A percentile compares a stretch with the other conserved stretches of the same genome.
Evolutionary conservation across 1,140 invertebrate genomes (phyloP).

Genomic region (Drosophila arawakana): DNA sequence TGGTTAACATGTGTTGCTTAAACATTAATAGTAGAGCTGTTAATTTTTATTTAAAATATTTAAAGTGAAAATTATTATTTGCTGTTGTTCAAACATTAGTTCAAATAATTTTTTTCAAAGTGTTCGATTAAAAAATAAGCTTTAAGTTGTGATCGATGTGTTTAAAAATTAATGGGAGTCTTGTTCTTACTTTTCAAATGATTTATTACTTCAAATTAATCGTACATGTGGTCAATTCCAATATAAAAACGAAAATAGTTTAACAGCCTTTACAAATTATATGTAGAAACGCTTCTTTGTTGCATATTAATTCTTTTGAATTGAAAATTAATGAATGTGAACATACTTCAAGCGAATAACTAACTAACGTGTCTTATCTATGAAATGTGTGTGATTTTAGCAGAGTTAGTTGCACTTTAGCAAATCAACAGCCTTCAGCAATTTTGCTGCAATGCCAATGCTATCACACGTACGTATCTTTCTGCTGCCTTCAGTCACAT

Average conservation of each 20-base stretch:
- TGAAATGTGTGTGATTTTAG: constrained; percentile 20
- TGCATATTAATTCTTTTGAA: background rate
- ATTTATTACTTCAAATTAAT: too few species aligned
- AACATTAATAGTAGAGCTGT: too few species aligned
- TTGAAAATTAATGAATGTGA: constrained; percentile 14
- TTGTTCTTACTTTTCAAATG: too few species aligned
- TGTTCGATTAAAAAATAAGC: too few species aligned
- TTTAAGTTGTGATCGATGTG: too few species aligned
- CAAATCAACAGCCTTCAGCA: constrained; percentile 54
- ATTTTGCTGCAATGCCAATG: constrained; percentile 47
- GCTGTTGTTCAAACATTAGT: too few species aligned
- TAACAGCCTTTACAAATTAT: background rate
- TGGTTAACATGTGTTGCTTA: too few species aligned
- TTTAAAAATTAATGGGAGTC: too few species aligned
- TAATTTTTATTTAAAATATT: too few species aligned
- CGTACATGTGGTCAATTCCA: too few species aligned
- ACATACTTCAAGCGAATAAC: background rate
- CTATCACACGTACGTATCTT: constrained; percentile 66
- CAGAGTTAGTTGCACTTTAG: constrained; percentile 47
- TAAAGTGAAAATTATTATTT: too few species aligned
- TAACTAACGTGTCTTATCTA: constrained; percentile 5
- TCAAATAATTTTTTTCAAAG: too few species aligned
- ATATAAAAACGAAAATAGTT: background rate
- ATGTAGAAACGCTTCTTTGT: background rate
- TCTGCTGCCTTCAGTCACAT: constrained; percentile 54